These are phyloP conservation scores for Rotaria magnacalcarata DNA, from an alignment of 2,888 invertebrate species.

Conservation along the genomic window DNA sequence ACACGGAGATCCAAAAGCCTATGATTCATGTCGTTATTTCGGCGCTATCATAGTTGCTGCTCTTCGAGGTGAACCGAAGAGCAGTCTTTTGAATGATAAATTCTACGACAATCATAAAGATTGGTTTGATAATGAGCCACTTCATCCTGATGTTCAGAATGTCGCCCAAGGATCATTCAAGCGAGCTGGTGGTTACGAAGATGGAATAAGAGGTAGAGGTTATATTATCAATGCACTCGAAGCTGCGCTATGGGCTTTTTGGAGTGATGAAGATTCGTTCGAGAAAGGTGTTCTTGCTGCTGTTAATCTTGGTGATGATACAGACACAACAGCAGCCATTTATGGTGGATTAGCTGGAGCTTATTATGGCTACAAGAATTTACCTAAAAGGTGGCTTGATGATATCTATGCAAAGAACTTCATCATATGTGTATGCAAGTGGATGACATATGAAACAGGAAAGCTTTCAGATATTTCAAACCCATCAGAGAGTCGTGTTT, in stretches of 20 bases:
- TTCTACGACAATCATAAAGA: not conserved
- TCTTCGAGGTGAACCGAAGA: not conserved
- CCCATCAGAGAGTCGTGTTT: too few species aligned
- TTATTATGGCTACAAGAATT: not conserved
- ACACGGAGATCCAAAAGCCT: slow-evolving; percentile 3
- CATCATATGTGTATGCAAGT: not conserved
- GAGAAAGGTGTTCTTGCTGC: not conserved
- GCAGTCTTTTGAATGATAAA: not conserved
- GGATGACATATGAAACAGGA: not conserved
- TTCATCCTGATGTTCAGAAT: not conserved
- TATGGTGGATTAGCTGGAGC: not conserved
- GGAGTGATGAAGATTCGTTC: not conserved
- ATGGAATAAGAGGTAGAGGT: not conserved
- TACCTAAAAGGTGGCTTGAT: not conserved
- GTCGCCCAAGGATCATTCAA: not conserved
- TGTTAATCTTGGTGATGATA: slow-evolving; percentile 6
- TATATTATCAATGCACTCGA: not conserved
- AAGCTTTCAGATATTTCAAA: not conserved
- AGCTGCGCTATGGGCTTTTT: slow-evolving; percentile 1
- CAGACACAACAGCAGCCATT: not conserved
- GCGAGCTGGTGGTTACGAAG: not conserved
- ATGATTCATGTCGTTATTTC: not conserved
- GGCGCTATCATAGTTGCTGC: not conserved
- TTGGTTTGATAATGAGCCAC: not conserved
- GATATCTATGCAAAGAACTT: not conserved